Conservation (phyloP, 1,140 invertebrate genomes). For the Sarcophaga peregrina region DNA sequence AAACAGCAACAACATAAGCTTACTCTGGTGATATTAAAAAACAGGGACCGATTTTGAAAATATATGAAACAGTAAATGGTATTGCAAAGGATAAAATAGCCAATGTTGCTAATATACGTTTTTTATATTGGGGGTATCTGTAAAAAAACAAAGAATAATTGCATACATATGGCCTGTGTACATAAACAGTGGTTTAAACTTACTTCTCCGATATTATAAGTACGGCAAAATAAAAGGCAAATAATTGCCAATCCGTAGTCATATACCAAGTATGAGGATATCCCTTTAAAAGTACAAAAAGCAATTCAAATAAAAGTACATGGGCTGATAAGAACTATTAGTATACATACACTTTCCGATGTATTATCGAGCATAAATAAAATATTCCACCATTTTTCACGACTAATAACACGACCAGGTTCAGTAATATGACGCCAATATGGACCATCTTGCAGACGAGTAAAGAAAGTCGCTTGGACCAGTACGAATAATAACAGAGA, state of each 20-base stretch:
- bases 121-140: constrained; percentile 60
- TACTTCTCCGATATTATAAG: constrained; percentile 66
- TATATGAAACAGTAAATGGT: constrained; percentile 67
- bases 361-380: constrained; percentile 74
- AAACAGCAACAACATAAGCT: constrained; percentile 48
- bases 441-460: constrained; percentile 66
- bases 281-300: constrained; percentile 69
- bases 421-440: constrained; percentile 67
- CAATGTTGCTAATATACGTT: constrained; percentile 51
- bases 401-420: constrained; percentile 69
- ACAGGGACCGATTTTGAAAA: constrained; percentile 63
- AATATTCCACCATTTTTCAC: constrained; percentile 76
- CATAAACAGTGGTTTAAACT: too few species aligned
- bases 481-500: constrained; percentile 68
- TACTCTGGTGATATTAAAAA: constrained; percentile 69
- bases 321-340: background rate
- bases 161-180: too few species aligned
- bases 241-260: constrained; percentile 78
- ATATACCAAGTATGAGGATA: constrained; percentile 80
- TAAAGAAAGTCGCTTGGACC: constrained; percentile 67
- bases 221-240: constrained; percentile 72
- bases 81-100: constrained; percentile 62
- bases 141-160: constrained; percentile 23
- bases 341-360: constrained; percentile 31
- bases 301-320: constrained; percentile 45